These are phyloP conservation scores for Martes martes DNA, from an alignment of 2,113 vertebrate genomes.

Conservation along the genomic window DNA sequence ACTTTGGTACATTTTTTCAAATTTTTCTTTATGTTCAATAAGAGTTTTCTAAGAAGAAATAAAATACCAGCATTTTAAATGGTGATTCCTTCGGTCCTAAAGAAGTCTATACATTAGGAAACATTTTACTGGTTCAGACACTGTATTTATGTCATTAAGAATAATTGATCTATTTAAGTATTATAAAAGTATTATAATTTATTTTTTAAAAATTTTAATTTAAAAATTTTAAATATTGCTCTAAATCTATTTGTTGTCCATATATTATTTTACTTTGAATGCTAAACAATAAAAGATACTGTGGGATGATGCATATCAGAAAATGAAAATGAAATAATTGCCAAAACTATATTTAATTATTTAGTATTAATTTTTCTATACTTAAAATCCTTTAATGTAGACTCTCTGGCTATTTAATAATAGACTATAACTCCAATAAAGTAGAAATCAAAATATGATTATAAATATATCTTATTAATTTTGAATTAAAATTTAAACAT, in stretches of 20 bases:
- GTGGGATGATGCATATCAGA: neutral
- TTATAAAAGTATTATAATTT: neutral
- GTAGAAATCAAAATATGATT: neutral
- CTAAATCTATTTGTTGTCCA: conserved; percentile 6
- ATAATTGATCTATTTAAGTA: conserved; percentile 37
- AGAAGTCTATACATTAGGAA: conserved; percentile 31
- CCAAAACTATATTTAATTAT: neutral
- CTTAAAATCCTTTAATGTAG: neutral
- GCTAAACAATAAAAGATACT: conserved; percentile 1
- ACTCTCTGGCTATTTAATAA: neutral
- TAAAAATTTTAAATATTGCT: neutral
- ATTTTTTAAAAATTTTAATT: neutral
- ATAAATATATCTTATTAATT: neutral
- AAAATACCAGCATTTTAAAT: conserved; percentile 38
- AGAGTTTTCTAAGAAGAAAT: neutral
- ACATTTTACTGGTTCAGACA: conserved; percentile 27
- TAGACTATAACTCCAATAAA: neutral
- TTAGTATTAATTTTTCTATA: neutral
- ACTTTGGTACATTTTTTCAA: neutral
- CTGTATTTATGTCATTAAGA: conserved; percentile 45
- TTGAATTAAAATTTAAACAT: neutral
- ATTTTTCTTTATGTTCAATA: neutral
- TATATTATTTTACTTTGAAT: conserved; percentile 41
- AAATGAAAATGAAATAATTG: neutral
- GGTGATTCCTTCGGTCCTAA: conserved; percentile 17